Percentiles rank a stretch among this genome's conserved stretches.
Conservation (phyloP, 2,113 vertebrate species). For the Macaca fascicularis region T2T-MFA8v1.1 NC_088376.1:184553001-184553500, state of each 20-base stretch:
- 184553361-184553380: not conserved
- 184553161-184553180: not conserved
- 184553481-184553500: constrained; percentile 46
- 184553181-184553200: not conserved
- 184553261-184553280: not conserved
- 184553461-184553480: not conserved
- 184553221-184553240: not conserved
- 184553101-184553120: not conserved
- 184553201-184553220: not conserved
- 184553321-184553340: not conserved
- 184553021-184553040: not conserved
- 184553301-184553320: constrained; percentile 2
- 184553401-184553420: not conserved
- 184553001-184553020: not conserved
- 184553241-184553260: not conserved
- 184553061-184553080: not conserved
- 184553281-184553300: not conserved
- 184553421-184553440: not conserved
- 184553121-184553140: not conserved
- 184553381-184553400: not conserved
- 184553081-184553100: not conserved
- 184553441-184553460: not conserved
- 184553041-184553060: not conserved
- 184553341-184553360: not conserved
- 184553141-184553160: not conserved